Evolutionary conservation across 2,113 vertebrate genomes (phyloP).

Genomic region (Otus sunia): DNA sequence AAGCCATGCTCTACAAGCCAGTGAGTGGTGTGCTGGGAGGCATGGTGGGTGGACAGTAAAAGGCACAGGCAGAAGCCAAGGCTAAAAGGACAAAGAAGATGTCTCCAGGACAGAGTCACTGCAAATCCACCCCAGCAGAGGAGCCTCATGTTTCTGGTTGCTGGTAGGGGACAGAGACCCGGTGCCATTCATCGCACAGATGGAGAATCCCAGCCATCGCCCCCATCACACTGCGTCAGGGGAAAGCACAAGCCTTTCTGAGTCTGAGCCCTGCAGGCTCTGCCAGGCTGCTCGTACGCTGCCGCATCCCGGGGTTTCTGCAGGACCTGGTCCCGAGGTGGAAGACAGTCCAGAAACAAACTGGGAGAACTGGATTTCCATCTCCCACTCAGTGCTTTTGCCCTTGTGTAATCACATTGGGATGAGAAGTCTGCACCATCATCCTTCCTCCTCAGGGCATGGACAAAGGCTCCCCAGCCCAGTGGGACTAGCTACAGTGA

Average conservation of each 20-base stretch:
- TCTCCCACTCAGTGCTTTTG: not conserved
- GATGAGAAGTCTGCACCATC: not conserved
- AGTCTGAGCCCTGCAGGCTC: not conserved
- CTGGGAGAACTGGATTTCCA: not conserved
- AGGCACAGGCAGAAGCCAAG: slow-evolving; percentile 55
- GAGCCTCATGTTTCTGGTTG: not conserved
- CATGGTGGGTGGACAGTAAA: not conserved
- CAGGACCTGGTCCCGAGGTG: not conserved
- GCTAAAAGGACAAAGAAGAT: not conserved
- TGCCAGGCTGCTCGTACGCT: accelerated
- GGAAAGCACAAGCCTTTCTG: not conserved
- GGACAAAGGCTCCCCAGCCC: not conserved
- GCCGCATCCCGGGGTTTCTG: not conserved
- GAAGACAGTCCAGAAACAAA: not conserved
- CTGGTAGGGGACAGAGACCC: not conserved
- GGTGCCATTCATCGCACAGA: not conserved
- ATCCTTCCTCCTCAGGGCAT: accelerated
- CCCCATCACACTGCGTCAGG: accelerated
- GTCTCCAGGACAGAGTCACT: not conserved
- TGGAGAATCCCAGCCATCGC: not conserved
- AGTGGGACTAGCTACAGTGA: not conserved
- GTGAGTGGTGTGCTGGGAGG: not conserved
- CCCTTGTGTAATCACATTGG: accelerated
- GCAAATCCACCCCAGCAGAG: not conserved
- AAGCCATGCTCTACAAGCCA: slow-evolving; percentile 24